Evolutionary conservation across 2,888 invertebrate genomes (phyloP), one percentile per base, ranked within the genome.

Genomic region (Syrista parreyssii): DNA sequence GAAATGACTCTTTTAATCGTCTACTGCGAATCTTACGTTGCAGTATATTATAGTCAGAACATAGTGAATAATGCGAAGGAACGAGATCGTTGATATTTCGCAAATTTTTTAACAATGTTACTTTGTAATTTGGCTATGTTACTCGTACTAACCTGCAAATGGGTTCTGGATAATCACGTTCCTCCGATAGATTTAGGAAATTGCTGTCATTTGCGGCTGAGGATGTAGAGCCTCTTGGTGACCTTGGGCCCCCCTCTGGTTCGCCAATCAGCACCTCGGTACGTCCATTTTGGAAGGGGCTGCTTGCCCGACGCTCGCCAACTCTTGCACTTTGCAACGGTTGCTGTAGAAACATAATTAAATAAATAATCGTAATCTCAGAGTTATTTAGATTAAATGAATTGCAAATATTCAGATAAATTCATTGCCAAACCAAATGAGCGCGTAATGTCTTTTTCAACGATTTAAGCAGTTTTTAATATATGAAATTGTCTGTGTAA

Each of bases 261-360:
- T 95, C 94, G 12, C 95, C 95, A 86, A 96, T 93, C 89, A 96
- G 93, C 88, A 95, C 94, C 92, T 96, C 96, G 87, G 95, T 95
- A 84, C 95, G 93, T 75, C 96, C 96, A 94, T 96, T 96, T 88
- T 93, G 93, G 90, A 93, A 94, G 72, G 94, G 94, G 85, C 93
- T 93, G 82, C 93, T 93, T 55, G 93, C 92, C 82, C 93, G 91
- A 78, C 90, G 88, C 82, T 91, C 91, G 30, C 85, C 86, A 79
- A 85, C 91, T 84, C 89, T 85, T 83, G 92, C 92, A 91, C 92
- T 92, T 74, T 80, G 82, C 68, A 85, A 83, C 78, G 86, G 86
- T 80, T 86, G 87, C 86, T 88, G 81, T 55, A 82, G 82, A 80
- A 76, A 76, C 73, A 76, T 34, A 76, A 75, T 76, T 15, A 75